phyloP scores from a whole-genome alignment of 2,797 vertebrate genomes.

The Calcarius lapponicus region DNA sequence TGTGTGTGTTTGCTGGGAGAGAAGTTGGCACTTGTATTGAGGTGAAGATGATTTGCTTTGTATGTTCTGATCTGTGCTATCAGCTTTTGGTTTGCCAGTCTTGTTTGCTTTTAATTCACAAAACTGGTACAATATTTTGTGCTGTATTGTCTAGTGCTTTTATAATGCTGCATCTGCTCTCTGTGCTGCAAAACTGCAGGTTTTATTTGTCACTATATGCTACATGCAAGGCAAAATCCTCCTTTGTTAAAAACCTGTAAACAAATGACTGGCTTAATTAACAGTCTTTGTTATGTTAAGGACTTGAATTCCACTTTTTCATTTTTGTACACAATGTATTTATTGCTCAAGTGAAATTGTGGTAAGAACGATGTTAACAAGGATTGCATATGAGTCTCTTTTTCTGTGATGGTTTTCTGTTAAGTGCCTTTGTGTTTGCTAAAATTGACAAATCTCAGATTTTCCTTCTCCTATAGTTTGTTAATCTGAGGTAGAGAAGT shows the following conservation, averaged over 20 bases:
- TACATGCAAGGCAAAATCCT: background rate
- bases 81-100: background rate
- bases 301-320: background rate
- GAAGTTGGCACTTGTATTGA: background rate
- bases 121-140: background rate
- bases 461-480: slow-evolving; percentile 72
- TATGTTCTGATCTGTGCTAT: background rate
- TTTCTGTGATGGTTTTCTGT: background rate
- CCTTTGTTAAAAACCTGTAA: background rate
- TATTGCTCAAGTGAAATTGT: background rate
- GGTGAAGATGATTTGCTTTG: background rate
- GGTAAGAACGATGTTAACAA: background rate
- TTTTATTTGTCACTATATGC: background rate
- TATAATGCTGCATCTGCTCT: background rate
- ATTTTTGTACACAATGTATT: background rate
- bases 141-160: background rate
- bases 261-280: background rate
- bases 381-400: background rate
- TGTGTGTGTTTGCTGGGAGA: background rate
- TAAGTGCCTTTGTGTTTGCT: slow-evolving; percentile 61
- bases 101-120: background rate
- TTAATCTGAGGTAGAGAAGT: slow-evolving; percentile 60
- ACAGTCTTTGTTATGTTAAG: background rate
- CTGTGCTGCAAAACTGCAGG: background rate
- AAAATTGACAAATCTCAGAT: slow-evolving; percentile 61